Evolutionary conservation across 2,797 vertebrate genomes (phyloP).

Genomic region (Anguilla anguilla): DNA sequence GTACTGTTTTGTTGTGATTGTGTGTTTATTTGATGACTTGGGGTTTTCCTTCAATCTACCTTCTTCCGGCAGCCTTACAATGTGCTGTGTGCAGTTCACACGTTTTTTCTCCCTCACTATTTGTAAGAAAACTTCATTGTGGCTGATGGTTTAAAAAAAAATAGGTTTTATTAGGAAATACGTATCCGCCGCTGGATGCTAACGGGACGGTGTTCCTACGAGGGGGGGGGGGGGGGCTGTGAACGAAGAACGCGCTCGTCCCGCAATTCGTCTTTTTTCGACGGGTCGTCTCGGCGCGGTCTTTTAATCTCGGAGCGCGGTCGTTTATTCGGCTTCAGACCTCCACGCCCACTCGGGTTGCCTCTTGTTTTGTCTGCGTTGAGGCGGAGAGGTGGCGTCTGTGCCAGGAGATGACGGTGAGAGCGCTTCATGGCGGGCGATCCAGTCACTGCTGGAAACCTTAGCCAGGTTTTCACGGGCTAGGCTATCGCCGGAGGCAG

Average conservation of each 20-base stretch:
- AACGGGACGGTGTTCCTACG: neutral
- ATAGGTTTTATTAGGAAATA: neutral
- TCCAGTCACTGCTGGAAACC: constrained; percentile 46
- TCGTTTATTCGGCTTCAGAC: constrained; percentile 41
- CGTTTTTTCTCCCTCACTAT: neutral
- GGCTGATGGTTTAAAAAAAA: neutral
- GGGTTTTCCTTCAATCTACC: no score
- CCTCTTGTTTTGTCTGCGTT: neutral
- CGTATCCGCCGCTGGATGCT: neutral
- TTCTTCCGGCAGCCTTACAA: no score
- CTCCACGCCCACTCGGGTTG: constrained; percentile 1
- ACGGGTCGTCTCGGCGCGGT: neutral
- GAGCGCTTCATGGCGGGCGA: constrained; percentile 45
- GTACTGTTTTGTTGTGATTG: no score
- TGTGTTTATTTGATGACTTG: no score
- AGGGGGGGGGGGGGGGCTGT: neutral
- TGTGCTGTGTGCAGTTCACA: no score
- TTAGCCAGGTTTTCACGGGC: constrained; percentile 42
- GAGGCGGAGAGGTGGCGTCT: neutral
- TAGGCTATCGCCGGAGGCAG: constrained; percentile 39
- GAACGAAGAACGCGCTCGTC: neutral
- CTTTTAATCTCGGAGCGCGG: neutral
- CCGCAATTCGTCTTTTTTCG: neutral
- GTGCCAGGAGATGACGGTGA: neutral
- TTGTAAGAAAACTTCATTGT: neutral